phyloP scores from a whole-genome alignment of 2,113 vertebrate species.

The Callionymus lyra region DNA sequence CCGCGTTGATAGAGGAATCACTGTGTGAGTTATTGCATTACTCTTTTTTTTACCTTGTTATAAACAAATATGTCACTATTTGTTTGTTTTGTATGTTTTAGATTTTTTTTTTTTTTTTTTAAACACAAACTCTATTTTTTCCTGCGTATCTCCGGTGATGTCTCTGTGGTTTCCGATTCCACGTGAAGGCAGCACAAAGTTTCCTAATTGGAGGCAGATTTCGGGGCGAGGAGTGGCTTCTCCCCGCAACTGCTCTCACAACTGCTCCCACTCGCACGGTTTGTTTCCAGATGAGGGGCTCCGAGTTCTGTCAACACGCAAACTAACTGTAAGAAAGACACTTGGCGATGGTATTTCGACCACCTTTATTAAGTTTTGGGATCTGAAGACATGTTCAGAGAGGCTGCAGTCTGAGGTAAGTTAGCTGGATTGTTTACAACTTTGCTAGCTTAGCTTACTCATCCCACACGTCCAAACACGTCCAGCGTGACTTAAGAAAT shows the following conservation, averaged over 20 bases:
- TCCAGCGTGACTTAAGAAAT: no score
- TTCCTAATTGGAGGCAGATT: conserved; percentile 52
- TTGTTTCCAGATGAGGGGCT: conserved; percentile 9
- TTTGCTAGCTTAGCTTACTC: no score
- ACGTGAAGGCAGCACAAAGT: conserved; percentile 32
- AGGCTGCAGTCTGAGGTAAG: conserved; percentile 27
- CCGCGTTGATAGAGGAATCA: no score
- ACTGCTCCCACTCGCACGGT: no score
- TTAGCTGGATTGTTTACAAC: not conserved
- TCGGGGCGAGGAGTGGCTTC: conserved; percentile 38
- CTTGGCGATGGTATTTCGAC: no score
- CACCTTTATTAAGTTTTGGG: conserved; percentile 1
- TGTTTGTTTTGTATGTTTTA: not conserved
- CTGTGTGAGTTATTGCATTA: no score
- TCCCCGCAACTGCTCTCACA: not conserved
- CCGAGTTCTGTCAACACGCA: no score
- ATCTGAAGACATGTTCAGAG: conserved; percentile 1
- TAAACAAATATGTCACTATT: not conserved
- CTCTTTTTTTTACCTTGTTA: no score
- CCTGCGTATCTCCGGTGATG: no score
- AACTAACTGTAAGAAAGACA: no score
- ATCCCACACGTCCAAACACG: no score
- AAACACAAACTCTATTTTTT: no score
- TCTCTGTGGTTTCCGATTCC: conserved; percentile 6
- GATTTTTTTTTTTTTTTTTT: not conserved